Evolutionary conservation across 2,888 invertebrate genomes (phyloP), one percentile per base, ranked within the genome.

Genomic region (Callosobruchus maculatus): DNA sequence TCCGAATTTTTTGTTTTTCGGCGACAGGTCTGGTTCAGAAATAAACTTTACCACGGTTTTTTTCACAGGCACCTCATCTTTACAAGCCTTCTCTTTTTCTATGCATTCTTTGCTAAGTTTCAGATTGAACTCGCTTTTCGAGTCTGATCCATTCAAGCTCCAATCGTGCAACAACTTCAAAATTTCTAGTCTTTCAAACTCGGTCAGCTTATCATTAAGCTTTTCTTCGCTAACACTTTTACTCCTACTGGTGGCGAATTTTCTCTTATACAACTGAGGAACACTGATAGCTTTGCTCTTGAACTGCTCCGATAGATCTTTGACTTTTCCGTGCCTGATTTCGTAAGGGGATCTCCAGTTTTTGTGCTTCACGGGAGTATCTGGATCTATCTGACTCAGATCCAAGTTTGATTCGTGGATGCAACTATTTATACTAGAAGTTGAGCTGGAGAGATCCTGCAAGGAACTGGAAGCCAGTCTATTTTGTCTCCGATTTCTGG

Each of bases 341-440:
- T 93, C 92, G 79, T 92, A 92, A 0, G 93, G 93, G 0, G 92
- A 92, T 81, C 90, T 91, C 93, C 93, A 93, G 21, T 91, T 92
- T 79, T 91, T 92, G 71, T 84, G 83, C 71, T 84, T 84, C 20
- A 83, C 78, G 3, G 84, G 83, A 5, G 83, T 82, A 71, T 83
- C 82, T 5, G 80, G 80, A 79, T 85, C 86, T 68, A 86, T 81
- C 73, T 84, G 84, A 75, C 86, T 87, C 67, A 87, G 79, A 81
- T 87, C 87, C 71, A 87, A 78, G 74, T 86, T 85, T 1, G 87
- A 86, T 72, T 86, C 86, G 74, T 86, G 86, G 21, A 86, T 80
- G 21, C 83, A 82, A 76, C 86, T 87, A 73, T 85, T 86, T 71
- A 87, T 84, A 74, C 86, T 86, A 3, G 87, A 87, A 7, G 85